phyloP scores from a whole-genome alignment of 2,113 vertebrate species.

The Paraplagusia blochii region DNA sequence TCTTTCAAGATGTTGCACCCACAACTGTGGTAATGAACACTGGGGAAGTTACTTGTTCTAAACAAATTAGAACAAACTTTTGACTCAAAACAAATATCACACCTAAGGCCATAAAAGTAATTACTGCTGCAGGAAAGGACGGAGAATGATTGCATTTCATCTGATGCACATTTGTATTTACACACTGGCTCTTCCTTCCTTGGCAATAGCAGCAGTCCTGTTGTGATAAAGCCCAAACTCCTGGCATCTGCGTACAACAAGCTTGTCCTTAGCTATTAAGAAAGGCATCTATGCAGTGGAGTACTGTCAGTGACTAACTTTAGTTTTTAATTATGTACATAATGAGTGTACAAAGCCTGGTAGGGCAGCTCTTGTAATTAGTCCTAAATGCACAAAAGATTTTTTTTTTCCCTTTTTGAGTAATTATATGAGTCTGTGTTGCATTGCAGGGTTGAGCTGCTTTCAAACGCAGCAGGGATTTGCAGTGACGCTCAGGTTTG shows the following conservation, averaged over 20 bases:
- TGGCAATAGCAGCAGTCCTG: constrained; percentile 20
- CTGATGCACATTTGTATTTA: constrained; percentile 13
- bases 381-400: neutral
- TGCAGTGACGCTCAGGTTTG: constrained; percentile 26
- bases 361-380: neutral
- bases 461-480: constrained; percentile 30
- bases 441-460: neutral
- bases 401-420: constrained; percentile 22
- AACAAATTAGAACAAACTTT: too few relatives aligned
- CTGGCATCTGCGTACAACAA: constrained; percentile 15
- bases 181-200: constrained; percentile 19
- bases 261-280: constrained; percentile 19
- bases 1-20: too few relatives aligned
- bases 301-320: constrained; percentile 4
- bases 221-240: constrained; percentile 18
- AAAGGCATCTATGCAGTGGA: constrained; percentile 17
- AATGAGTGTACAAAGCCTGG: neutral
- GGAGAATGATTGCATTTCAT: constrained; percentile 21
- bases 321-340: neutral
- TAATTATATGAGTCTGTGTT: neutral
- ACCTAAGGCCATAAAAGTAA: constrained; percentile 1
- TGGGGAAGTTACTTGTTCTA: too few relatives aligned
- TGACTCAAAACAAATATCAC: neutral
- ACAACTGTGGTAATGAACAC: too few relatives aligned
- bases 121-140: constrained; percentile 7